A percentile compares a stretch with the other conserved stretches of the same genome.
phyloP scores from a whole-genome alignment of 2,797 vertebrate species.

The Bradypodion ventrale region DNA sequence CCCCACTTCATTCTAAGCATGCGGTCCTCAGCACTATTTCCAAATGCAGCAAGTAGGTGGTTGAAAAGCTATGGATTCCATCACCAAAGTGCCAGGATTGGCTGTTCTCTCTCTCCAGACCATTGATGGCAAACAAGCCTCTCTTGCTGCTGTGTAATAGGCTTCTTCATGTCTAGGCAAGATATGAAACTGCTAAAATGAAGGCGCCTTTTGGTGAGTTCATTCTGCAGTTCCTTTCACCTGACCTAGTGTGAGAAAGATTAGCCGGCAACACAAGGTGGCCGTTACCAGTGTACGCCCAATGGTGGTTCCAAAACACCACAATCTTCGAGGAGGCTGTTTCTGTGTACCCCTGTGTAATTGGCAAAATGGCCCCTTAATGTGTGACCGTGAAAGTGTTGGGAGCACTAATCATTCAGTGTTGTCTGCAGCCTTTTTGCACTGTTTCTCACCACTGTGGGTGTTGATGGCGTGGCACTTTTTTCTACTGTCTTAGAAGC shows the following conservation, averaged over 20 bases:
- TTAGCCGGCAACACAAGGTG: no score
- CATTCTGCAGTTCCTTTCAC: no score
- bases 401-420: neutral
- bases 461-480: constrained; percentile 49
- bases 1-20: neutral
- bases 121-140: neutral
- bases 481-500: constrained; percentile 74
- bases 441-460: neutral
- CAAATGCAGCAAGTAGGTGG: neutral
- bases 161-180: neutral
- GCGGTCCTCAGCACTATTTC: no score
- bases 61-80: neutral
- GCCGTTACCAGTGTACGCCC: no score
- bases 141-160: neutral
- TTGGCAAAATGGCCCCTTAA: no score
- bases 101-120: neutral
- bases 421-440: neutral
- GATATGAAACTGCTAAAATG: no score
- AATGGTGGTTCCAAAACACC: no score
- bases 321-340: no score
- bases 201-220: no score
- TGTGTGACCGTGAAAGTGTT: neutral
- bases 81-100: neutral
- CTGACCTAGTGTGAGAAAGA: no score
- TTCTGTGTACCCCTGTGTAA: no score